These are phyloP conservation scores for Drosophila infuscata DNA, from an alignment of 2,888 invertebrate genomes.

Conservation along the genomic window DNA sequence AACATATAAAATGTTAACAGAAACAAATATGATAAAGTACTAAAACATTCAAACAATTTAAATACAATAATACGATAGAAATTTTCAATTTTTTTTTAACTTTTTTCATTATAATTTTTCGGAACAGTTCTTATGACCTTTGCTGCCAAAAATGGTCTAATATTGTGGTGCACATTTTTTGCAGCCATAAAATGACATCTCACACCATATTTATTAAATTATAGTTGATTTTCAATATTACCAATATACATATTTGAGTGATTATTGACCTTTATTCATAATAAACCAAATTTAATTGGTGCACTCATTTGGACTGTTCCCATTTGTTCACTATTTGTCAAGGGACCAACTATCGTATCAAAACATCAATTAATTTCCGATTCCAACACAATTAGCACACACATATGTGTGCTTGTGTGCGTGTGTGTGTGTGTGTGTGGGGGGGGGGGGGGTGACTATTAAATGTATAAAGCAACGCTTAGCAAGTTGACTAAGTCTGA, in stretches of 20 bases:
- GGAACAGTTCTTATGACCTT: neutral
- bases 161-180: too few relatives aligned
- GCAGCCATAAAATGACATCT: neutral
- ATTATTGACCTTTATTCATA: conserved; percentile 23
- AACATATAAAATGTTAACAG: neutral
- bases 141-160: neutral
- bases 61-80: neutral
- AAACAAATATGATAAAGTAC: neutral
- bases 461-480: conserved; percentile 50
- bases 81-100: neutral
- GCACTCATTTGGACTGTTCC: conserved; percentile 9
- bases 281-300: conserved; percentile 18
- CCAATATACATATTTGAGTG: neutral
- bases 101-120: neutral
- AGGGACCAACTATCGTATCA: conserved; percentile 19
- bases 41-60: neutral
- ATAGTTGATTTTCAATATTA: neutral
- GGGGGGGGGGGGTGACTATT: conserved; percentile 4
- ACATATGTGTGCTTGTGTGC: conserved; percentile 9
- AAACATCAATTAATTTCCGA: conserved; percentile 58
- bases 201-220: neutral
- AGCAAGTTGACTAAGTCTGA: conserved; percentile 16
- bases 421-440: neutral
- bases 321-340: conserved; percentile 32
- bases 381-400: conserved; percentile 58